Evolutionary conservation across 2,888 invertebrate species (phyloP).

Genomic region (Callosobruchus maculatus): DNA sequence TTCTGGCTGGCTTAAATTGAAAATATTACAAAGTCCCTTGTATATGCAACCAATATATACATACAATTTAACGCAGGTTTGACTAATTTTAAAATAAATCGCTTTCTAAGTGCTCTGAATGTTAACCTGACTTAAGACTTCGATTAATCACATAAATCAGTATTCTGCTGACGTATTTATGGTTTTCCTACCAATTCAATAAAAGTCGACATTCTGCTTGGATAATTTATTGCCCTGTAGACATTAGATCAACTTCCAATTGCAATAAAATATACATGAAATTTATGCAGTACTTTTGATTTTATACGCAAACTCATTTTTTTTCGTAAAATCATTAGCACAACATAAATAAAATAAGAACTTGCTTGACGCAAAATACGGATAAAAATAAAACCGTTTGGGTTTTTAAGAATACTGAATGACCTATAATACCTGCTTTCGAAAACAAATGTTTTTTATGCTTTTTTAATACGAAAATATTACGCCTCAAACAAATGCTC

Average conservation of each 20-base stretch:
- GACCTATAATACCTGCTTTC: no score
- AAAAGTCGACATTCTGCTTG: not conserved
- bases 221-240: not conserved
- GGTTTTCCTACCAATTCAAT: not conserved
- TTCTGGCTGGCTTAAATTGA: no score
- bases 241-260: not conserved
- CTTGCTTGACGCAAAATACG: no score
- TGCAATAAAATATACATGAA: not conserved
- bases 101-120: not conserved
- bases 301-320: no score
- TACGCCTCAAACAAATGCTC: no score
- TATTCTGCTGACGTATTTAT: not conserved
- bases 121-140: not conserved
- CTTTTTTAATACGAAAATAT: no score
- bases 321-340: no score
- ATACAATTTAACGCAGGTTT: not conserved
- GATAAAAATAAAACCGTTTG: no score
- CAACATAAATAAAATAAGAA: no score
- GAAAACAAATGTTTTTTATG: no score
- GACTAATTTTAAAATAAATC: not conserved
- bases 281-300: conserved; percentile 5
- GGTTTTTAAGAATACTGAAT: no score
- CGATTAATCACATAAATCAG: not conserved
- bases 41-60: not conserved
- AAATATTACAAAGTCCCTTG: not conserved